phyloP scores from a whole-genome alignment of 1,140 invertebrate species.

The Armadillidium nasatum region DNA sequence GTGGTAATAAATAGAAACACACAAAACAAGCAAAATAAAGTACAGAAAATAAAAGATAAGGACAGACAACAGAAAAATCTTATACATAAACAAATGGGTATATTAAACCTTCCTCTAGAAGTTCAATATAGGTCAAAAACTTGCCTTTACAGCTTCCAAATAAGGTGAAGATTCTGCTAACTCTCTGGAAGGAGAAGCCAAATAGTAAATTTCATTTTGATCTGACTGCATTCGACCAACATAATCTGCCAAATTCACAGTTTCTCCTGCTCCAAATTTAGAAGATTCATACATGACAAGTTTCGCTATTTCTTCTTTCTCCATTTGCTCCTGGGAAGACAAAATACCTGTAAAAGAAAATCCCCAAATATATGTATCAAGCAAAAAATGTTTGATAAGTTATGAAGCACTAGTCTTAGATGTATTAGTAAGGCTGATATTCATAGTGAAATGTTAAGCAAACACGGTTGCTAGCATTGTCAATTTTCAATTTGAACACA shows the following conservation, averaged over 20 bases:
- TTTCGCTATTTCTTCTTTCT: slow-evolving; percentile 89
- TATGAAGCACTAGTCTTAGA: too few species aligned
- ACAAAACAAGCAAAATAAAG: too few species aligned
- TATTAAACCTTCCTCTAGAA: too few species aligned
- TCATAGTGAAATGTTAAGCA: too few species aligned
- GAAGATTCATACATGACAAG: slow-evolving; percentile 87
- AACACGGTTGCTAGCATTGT: too few species aligned
- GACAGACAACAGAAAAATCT: too few species aligned
- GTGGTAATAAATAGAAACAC: too few species aligned
- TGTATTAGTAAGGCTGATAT: too few species aligned
- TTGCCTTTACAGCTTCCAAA: slow-evolving; percentile 81
- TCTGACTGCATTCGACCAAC: slow-evolving; percentile 64
- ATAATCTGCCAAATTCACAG: slow-evolving; percentile 81
- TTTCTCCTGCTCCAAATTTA: slow-evolving; percentile 62
- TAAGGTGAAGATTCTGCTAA: slow-evolving; percentile 91
- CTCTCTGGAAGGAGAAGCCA: slow-evolving; percentile 84
- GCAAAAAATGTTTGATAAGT: too few species aligned
- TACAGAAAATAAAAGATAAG: too few species aligned
- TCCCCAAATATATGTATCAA: neutral
- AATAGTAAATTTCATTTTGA: slow-evolving; percentile 85
- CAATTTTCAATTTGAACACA: too few species aligned
- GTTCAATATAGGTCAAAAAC: neutral
- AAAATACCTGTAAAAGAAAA: slow-evolving; percentile 61
- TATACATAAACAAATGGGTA: too few species aligned
- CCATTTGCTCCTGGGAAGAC: slow-evolving; percentile 66